Conservation (phyloP, 2,888 invertebrate genomes). For the Drepana falcataria region DNA sequence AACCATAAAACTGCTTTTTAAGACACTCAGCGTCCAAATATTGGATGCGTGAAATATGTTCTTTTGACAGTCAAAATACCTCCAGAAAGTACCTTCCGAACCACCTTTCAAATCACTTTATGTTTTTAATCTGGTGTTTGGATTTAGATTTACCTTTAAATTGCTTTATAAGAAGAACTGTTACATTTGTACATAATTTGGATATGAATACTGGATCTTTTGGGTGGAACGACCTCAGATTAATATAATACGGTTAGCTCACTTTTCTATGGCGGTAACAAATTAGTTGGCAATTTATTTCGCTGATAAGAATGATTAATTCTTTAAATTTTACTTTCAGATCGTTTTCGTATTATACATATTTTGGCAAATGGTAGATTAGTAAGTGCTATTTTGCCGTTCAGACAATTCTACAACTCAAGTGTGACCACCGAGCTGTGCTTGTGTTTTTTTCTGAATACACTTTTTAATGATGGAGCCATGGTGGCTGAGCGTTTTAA, state of each 20-base stretch:
- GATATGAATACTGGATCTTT: conserved; percentile 30
- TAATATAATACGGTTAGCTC: conserved; percentile 36
- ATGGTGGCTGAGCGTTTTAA: too few relatives aligned
- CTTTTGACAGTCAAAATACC: conserved; percentile 61
- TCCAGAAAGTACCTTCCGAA: conserved; percentile 16
- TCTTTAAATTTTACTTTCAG: conserved; percentile 9
- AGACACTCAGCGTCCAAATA: conserved; percentile 48
- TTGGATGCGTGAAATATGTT: conserved; percentile 65
- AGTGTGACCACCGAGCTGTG: too few relatives aligned
- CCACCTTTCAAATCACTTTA: conserved; percentile 10
- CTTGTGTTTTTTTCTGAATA: too few relatives aligned
- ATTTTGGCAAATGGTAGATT: conserved; percentile 3
- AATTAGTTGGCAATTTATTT: conserved; percentile 30
- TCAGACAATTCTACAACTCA: too few relatives aligned
- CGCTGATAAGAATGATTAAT: conserved; percentile 30
- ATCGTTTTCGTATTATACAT: conserved; percentile 5
- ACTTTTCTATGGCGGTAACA: conserved; percentile 29
- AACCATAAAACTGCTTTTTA: conserved; percentile 65
- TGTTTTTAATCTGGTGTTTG: conserved; percentile 27
- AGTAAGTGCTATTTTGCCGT: too few relatives aligned
- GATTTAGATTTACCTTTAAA: conserved; percentile 34
- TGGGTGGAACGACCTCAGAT: conserved; percentile 24
- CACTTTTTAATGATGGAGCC: too few relatives aligned
- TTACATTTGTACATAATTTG: conserved; percentile 37
- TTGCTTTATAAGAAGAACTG: conserved; percentile 49